These are phyloP conservation scores for Mobula hypostoma DNA, from an alignment of 2,113 vertebrate genomes.

Conservation along the genomic window DNA sequence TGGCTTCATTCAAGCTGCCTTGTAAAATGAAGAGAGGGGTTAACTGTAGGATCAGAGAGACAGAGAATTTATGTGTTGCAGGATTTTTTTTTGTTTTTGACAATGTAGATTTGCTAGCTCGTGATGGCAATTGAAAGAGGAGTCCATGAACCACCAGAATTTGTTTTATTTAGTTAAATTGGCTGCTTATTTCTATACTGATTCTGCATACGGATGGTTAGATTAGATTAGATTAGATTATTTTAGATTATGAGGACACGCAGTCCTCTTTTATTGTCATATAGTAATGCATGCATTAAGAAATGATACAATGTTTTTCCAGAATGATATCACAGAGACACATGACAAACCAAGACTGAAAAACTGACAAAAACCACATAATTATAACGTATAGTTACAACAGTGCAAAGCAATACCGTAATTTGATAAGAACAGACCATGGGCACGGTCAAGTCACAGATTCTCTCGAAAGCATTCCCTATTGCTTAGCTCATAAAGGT, in stretches of 20 bases:
- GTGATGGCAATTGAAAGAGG: neutral
- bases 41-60: neutral
- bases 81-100: neutral
- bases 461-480: neutral
- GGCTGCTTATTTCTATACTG: neutral
- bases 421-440: too few species aligned
- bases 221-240: neutral
- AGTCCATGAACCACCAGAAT: neutral
- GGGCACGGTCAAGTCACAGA: too few species aligned
- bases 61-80: neutral
- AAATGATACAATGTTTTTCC: too few species aligned
- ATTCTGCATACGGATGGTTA: neutral
- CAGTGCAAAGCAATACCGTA: too few species aligned
- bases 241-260: too few species aligned
- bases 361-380: too few species aligned
- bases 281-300: too few species aligned
- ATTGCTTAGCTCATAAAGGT: neutral
- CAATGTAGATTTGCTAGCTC: neutral
- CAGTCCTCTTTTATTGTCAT: too few species aligned
- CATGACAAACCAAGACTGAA: too few species aligned
- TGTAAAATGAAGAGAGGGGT: neutral
- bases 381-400: too few species aligned
- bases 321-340: too few species aligned
- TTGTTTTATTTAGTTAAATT: conserved; percentile 14
- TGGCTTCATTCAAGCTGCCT: neutral